Percentiles rank a stretch among this genome's conserved stretches.
These are phyloP conservation scores for Anser brachyrhynchus DNA, from an alignment of 2,113 vertebrate species.

Conservation along the genomic window DNA sequence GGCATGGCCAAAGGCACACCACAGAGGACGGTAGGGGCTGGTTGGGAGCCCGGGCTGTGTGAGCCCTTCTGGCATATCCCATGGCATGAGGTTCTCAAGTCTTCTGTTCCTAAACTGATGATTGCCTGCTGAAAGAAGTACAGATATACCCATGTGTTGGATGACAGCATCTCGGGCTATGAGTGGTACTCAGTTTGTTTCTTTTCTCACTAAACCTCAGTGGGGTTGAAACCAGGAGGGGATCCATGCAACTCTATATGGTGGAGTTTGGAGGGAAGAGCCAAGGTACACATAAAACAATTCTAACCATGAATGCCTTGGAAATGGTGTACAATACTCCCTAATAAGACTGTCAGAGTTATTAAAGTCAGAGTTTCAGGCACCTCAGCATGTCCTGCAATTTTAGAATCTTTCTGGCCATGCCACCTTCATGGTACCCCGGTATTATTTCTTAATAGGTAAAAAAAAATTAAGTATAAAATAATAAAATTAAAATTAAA, in stretches of 20 bases:
- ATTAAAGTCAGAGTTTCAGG: background rate
- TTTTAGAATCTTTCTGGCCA: background rate
- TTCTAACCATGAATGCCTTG: background rate
- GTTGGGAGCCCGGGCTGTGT: accelerated
- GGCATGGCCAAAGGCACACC: too few relatives aligned
- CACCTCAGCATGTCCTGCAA: background rate
- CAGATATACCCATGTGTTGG: accelerated
- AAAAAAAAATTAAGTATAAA: background rate
- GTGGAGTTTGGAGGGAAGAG: background rate
- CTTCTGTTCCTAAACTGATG: background rate
- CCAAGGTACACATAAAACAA: background rate
- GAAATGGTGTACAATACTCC: accelerated
- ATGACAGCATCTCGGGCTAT: background rate
- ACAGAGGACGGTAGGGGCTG: background rate
- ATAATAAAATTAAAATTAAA: too few relatives aligned
- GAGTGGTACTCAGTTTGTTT: background rate
- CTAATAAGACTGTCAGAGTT: background rate
- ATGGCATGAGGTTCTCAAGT: too few relatives aligned
- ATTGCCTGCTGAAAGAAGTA: background rate
- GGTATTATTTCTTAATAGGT: background rate
- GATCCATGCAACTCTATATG: background rate
- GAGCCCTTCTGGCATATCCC: background rate
- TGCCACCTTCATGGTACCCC: background rate
- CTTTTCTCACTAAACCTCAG: background rate
- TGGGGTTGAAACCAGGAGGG: background rate